These are phyloP conservation scores for Phaethornis superciliosus DNA, from an alignment of 2,113 vertebrate species.

Conservation along the genomic window DNA sequence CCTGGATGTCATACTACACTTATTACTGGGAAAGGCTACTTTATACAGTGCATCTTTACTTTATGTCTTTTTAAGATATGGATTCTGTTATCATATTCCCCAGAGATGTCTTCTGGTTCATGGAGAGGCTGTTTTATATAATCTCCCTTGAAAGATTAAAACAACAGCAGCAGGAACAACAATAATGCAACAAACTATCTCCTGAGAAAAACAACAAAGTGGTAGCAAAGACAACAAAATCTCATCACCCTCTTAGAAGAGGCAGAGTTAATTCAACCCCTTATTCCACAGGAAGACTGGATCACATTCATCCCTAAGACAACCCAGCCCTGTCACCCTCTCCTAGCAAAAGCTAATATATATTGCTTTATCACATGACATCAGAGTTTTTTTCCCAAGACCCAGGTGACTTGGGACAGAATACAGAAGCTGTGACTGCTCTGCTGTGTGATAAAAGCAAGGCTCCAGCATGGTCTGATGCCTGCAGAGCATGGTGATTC, in stretches of 20 bases:
- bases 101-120: slow-evolving; percentile 52
- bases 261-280: background rate
- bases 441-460: background rate
- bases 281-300: background rate
- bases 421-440: background rate
- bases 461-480: background rate
- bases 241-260: background rate
- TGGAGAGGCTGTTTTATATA: slow-evolving; percentile 54
- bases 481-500: background rate
- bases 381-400: background rate
- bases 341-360: background rate
- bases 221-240: background rate
- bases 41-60: background rate
- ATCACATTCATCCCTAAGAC: background rate
- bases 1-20: slow-evolving; percentile 12
- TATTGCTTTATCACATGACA: background rate
- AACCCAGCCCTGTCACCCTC: background rate
- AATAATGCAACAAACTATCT: slow-evolving; percentile 17
- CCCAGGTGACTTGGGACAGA: background rate
- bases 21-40: slow-evolving; percentile 39
- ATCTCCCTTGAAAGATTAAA: slow-evolving; percentile 47
- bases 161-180: slow-evolving; percentile 21
- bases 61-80: slow-evolving; percentile 60
- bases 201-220: background rate
- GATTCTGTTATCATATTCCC: slow-evolving; percentile 57